Conservation (phyloP, 2,888 invertebrate species). For the Synergus gifuensis region DNA sequence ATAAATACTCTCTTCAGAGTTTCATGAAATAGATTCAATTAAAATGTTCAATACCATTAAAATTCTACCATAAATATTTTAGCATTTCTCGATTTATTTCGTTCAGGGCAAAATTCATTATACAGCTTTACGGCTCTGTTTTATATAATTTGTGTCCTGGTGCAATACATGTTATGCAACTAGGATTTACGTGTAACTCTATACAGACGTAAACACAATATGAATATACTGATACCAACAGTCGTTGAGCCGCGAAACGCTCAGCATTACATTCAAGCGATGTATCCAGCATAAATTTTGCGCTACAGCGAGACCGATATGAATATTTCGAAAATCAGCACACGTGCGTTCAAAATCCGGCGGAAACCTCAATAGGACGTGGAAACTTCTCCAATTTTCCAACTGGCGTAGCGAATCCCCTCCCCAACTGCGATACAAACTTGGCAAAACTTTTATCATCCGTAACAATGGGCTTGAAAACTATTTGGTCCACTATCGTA, state of each 20-base stretch:
- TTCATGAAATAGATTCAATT: too few species aligned
- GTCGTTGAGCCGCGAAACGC: constrained; percentile 14
- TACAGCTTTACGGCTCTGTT: not conserved
- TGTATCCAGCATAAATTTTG: constrained; percentile 61
- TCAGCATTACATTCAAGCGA: constrained; percentile 54
- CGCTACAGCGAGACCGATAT: constrained; percentile 54
- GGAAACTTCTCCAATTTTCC: constrained; percentile 66
- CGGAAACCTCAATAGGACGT: constrained; percentile 55
- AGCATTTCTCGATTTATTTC: not conserved
- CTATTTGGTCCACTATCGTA: not conserved
- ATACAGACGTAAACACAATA: not conserved
- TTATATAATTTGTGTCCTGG: not conserved
- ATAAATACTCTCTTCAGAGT: too few species aligned
- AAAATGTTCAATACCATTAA: too few species aligned
- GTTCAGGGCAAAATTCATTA: not conserved
- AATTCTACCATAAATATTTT: not conserved
- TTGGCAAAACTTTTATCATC: constrained; percentile 44
- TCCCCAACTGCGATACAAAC: constrained; percentile 53
- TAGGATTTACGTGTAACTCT: not conserved
- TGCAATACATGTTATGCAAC: not conserved
- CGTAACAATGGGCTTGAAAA: not conserved
- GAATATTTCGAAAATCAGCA: constrained; percentile 66
- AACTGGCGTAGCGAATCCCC: constrained; percentile 58
- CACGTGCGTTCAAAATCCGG: constrained; percentile 57
- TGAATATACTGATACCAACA: not conserved